Conservation (phyloP, 2,888 invertebrate species). For the Keiferia lycopersicella region DNA sequence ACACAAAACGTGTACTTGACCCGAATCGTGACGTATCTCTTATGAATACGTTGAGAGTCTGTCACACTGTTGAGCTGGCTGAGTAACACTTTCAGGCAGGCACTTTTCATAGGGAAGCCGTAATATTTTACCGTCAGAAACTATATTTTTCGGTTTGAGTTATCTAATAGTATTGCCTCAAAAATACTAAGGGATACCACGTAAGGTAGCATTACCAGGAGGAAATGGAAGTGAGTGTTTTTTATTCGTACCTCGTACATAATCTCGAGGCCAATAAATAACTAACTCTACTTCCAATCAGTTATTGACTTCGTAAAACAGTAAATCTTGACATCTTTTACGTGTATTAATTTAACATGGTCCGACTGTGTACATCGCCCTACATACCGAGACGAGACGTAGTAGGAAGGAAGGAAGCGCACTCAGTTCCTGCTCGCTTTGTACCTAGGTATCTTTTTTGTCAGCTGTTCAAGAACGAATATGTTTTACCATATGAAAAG, state of each 20-base stretch:
- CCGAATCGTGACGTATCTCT: constrained; percentile 58
- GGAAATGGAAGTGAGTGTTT: no score
- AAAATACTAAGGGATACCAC: no score
- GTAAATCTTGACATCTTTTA: no score
- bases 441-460: constrained; percentile 19
- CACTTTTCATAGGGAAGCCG: no score
- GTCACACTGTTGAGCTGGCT: background rate
- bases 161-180: no score
- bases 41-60: constrained; percentile 36
- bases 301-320: no score
- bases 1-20: constrained; percentile 59
- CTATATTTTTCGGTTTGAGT: no score
- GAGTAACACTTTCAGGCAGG: background rate
- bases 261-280: no score
- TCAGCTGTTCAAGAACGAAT: background rate
- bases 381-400: constrained; percentile 43
- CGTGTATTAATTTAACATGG: background rate
- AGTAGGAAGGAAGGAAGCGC: constrained; percentile 42
- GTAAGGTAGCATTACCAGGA: no score
- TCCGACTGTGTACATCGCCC: constrained; percentile 31
- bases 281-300: no score
- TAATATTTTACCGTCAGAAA: no score
- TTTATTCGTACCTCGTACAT: no score
- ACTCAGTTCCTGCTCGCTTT: constrained; percentile 44
- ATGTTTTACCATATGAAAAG: background rate